Base-by-base conservation (phyloP, 1,140 invertebrate species). In the Atopsyche davidsoni region DNA sequence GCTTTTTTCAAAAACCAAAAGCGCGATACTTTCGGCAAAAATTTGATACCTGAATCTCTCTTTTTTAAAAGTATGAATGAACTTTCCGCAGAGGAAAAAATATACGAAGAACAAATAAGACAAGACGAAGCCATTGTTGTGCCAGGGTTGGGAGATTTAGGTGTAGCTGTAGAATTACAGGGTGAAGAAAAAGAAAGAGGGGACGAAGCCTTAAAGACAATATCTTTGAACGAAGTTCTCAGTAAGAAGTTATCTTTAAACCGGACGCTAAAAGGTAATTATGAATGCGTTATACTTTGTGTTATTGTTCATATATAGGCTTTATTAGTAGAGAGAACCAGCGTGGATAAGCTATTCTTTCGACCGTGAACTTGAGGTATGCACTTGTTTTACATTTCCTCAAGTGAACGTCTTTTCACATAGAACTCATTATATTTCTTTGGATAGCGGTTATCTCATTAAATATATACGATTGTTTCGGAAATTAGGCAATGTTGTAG, bases 211-310 rank as follows among this genome's bases (percentile, higher is more conserved):
- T 76, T 88, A 59, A 81, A 86, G 59, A 82, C 78, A 60, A 88
- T 89, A 62, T 87, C 89, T 10, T 79, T 92, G 53, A 92, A 93
- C 69, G 79, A 88, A 41, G 73, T 89, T 56, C 72, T 88, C 2
- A 90, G 87, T 64, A 84, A 92, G 65, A 81, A 83, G 69, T 83
- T 93, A 55, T 77, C 85, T 6, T 76, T 87, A 40, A 85, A 86
- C 65, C 72, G 90, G 51, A 81, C 79, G 4, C 21, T 52, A 32
- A 25, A 46, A 31, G 50, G 50, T 52, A 46, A 50, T 17, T 22
- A 7, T 13, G 13, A 36, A 13, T n/a, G n/a, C n/a, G n/a, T n/a
- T n/a, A n/a, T n/a, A n/a, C n/a, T n/a, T n/a, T n/a, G n/a, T n/a
- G n/a, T n/a, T n/a, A n/a, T n/a, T n/a, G n/a, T n/a, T n/a, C n/a